A percentile compares a stretch with the other conserved stretches of the same genome.
Conservation (phyloP, 1,140 invertebrate species). For the Leptestheria dahalacensis region DNA sequence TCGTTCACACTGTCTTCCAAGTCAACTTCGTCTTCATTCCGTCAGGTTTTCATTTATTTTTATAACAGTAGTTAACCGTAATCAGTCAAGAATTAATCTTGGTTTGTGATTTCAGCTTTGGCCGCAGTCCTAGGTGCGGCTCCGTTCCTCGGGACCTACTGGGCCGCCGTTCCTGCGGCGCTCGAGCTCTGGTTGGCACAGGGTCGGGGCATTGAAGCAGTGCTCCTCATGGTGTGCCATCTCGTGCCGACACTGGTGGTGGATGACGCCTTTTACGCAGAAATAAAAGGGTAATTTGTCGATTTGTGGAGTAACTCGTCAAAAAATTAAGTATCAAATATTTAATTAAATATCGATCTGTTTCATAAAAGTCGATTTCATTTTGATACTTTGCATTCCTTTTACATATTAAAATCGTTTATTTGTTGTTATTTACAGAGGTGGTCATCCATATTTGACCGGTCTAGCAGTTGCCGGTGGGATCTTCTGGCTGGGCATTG, state of each 20-base stretch:
- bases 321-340: no score
- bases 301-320: neutral
- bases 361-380: no score
- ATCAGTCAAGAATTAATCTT: conserved; percentile 19
- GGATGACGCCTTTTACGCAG: conserved; percentile 88
- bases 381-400: no score
- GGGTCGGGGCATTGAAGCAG: conserved; percentile 52
- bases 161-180: conserved; percentile 81
- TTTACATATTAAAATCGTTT: no score
- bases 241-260: conserved; percentile 75
- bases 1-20: conserved; percentile 87
- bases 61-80: no score
- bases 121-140: conserved; percentile 84
- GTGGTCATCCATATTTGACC: conserved; percentile 95
- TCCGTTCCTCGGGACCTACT: conserved; percentile 85
- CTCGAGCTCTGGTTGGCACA: conserved; percentile 87
- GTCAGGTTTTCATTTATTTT: conserved; percentile 53
- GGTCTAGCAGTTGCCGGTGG: conserved; percentile 95
- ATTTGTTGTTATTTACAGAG: conserved; percentile 40
- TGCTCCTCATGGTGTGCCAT: conserved; percentile 65
- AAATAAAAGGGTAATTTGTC: conserved; percentile 78
- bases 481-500: conserved; percentile 87
- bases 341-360: no score
- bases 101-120: conserved; percentile 42
- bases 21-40: conserved; percentile 91